phyloP scores from a whole-genome alignment of 2,888 invertebrate genomes.

The Oscheius sp. region DNA sequence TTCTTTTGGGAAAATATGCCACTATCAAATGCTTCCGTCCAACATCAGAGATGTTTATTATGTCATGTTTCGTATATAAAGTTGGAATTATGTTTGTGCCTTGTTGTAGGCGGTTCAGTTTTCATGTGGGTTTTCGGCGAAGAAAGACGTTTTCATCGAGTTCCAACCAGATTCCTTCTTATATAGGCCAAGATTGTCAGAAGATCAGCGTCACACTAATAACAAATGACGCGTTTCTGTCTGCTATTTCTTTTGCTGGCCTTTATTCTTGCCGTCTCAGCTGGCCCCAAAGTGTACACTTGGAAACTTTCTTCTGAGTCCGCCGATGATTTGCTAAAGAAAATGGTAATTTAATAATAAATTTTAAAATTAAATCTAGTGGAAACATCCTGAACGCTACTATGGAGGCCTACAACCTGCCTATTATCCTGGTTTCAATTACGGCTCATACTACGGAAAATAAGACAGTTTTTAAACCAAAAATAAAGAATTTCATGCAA shows the following conservation, averaged over 20 bases:
- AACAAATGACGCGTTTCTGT: not conserved
- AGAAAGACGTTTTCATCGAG: not conserved
- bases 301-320: conserved; percentile 16
- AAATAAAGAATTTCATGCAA: too few relatives aligned
- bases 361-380: not conserved
- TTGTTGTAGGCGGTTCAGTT: not conserved
- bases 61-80: conserved; percentile 7
- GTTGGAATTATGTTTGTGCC: conserved; percentile 8
- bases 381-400: conserved; percentile 19
- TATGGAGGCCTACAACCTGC: not conserved
- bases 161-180: not conserved
- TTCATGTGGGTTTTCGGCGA: conserved; percentile 3
- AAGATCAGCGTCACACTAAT: not conserved
- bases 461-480: not conserved
- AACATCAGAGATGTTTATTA: conserved; percentile 20
- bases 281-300: conserved; percentile 7
- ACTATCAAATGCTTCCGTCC: conserved; percentile 24
- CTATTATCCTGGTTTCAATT: not conserved
- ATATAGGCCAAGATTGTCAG: not conserved
- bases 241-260: not conserved
- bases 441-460: conserved; percentile 14
- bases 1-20: conserved; percentile 9
- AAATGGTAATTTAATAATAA: not conserved
- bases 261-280: not conserved
- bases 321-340: not conserved